A percentile compares a stretch with the other conserved stretches of the same genome.
These are phyloP conservation scores for Drosophila villosipedis DNA, from an alignment of 2,888 invertebrate genomes.

Conservation along the genomic window DNA sequence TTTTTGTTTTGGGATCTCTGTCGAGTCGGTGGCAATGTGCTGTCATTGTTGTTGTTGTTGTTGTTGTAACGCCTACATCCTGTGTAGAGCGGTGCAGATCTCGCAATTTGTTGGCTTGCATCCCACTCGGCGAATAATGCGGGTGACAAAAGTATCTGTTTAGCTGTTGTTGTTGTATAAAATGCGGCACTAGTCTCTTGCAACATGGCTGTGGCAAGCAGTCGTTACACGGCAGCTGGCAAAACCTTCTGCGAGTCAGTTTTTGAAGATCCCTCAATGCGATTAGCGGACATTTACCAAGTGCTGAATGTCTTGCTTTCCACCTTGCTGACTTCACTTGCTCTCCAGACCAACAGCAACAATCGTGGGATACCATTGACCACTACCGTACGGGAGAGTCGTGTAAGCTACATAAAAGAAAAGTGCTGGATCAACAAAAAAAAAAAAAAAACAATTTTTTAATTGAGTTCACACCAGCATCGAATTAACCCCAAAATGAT, in stretches of 20 bases:
- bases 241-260: constrained; percentile 19
- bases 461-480: constrained; percentile 62
- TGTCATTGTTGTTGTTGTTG: constrained; percentile 18
- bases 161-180: constrained; percentile 10
- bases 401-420: background rate
- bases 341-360: constrained; percentile 9
- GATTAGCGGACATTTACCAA: constrained; percentile 45
- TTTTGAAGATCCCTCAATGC: constrained; percentile 44
- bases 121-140: constrained; percentile 43
- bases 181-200: background rate
- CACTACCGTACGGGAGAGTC: background rate
- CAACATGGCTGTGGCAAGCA: constrained; percentile 34
- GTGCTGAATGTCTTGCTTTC: constrained; percentile 5
- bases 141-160: constrained; percentile 54
- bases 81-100: constrained; percentile 23
- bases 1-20: background rate
- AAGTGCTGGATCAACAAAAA: background rate
- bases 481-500: constrained; percentile 54
- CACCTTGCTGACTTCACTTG: background rate
- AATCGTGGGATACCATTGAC: constrained; percentile 32
- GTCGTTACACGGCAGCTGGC: constrained; percentile 37
- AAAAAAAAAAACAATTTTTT: constrained; percentile 44
- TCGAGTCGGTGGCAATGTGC: constrained; percentile 19
- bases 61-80: constrained; percentile 43
- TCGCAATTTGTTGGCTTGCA: constrained; percentile 48